Percentiles rank a stretch among this genome's conserved stretches.
Evolutionary conservation across 2,797 vertebrate species (phyloP).

Genomic region (Amblyopsis hoosieri): DNA sequence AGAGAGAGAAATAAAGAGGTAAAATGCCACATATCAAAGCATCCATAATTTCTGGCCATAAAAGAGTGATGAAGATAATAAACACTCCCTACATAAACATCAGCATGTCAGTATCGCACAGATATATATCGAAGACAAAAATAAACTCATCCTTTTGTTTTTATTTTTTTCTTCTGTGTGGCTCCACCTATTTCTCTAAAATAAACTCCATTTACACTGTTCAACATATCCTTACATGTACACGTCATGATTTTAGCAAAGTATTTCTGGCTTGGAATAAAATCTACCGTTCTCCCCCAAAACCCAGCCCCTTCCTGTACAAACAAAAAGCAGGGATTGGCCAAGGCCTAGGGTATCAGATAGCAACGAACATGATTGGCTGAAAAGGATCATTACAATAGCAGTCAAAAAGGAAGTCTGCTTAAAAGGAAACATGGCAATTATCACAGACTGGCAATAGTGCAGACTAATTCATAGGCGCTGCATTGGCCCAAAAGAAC

Average conservation of each 20-base stretch:
- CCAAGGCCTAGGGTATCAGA: slow-evolving; percentile 21
- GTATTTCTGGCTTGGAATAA: slow-evolving; percentile 56
- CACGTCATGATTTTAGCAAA: slow-evolving; percentile 65
- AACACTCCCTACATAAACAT: slow-evolving; percentile 75
- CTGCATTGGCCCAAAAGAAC: slow-evolving; percentile 44
- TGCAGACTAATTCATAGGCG: slow-evolving; percentile 43
- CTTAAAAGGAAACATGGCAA: slow-evolving; percentile 58
- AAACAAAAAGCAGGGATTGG: slow-evolving; percentile 36
- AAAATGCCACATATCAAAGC: slow-evolving; percentile 50
- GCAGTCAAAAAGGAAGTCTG: slow-evolving; percentile 53
- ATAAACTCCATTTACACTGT: slow-evolving; percentile 75
- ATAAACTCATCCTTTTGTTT: slow-evolving; percentile 61
- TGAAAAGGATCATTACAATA: slow-evolving; percentile 35
- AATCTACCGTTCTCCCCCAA: slow-evolving; percentile 20
- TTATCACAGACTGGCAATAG: slow-evolving; percentile 60
- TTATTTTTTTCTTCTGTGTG: slow-evolving; percentile 45
- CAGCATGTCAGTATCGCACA: slow-evolving; percentile 69
- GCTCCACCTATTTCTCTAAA: slow-evolving; percentile 63
- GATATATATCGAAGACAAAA: slow-evolving; percentile 75
- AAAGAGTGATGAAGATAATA: slow-evolving; percentile 62
- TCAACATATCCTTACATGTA: slow-evolving; percentile 69
- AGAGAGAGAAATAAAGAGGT: slow-evolving; percentile 17
- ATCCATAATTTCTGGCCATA: slow-evolving; percentile 58
- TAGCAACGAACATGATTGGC: slow-evolving; percentile 44
- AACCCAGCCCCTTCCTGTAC: slow-evolving; percentile 31